phyloP scores from a whole-genome alignment of 2,113 vertebrate genomes.

The Nipponia nippon region DNA sequence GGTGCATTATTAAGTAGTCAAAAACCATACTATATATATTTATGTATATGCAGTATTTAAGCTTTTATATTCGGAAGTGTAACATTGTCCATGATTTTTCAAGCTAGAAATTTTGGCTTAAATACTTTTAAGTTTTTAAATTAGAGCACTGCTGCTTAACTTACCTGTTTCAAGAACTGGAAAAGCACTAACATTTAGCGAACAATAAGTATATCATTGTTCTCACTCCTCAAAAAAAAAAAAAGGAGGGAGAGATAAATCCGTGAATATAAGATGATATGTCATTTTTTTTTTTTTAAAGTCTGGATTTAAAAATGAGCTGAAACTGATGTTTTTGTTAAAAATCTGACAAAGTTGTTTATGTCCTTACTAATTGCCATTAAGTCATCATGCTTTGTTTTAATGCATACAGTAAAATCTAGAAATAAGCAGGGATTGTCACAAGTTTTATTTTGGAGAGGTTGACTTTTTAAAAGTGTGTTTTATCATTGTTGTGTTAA shows the following conservation, averaged over 20 bases:
- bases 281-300: neutral
- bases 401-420: neutral
- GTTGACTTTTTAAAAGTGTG: neutral
- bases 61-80: neutral
- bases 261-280: neutral
- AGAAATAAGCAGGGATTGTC: neutral
- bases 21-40: neutral
- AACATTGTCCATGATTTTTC: neutral
- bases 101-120: neutral
- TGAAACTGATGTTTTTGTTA: neutral
- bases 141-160: neutral
- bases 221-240: fast-evolving
- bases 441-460: neutral
- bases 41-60: neutral
- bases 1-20: neutral
- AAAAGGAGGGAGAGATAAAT: neutral
- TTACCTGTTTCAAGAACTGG: neutral
- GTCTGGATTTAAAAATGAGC: neutral
- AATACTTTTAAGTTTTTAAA: neutral
- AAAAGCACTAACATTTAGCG: neutral
- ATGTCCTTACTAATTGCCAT: neutral
- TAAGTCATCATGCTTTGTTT: neutral
- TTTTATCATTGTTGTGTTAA: neutral
- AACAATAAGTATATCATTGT: neutral
- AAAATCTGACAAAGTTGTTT: neutral